Evolutionary conservation across 2,888 invertebrate species (phyloP), one percentile per base, ranked within the genome.

Genomic region (Syritta pipiens): DNA sequence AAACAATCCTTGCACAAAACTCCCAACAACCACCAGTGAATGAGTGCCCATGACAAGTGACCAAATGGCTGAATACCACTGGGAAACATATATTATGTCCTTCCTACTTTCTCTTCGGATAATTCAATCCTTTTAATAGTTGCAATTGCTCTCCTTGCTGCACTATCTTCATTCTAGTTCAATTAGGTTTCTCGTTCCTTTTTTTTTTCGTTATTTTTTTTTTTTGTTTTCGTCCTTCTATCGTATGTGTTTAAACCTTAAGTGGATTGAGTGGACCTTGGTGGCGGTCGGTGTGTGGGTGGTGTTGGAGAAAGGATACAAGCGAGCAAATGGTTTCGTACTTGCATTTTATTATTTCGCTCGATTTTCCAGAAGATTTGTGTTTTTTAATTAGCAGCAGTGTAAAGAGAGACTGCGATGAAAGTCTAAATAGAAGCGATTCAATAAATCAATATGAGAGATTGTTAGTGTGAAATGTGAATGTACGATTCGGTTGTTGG

Each of bases 121-220:
- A 79, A 79, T 79, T 79, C 79, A 79, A 79, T 79, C 79, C 79
- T 67, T 72, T 79, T 79, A 79, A 79, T 79, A 67, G 72, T 79
- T 79, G 44, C 79, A 79, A 68, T 79, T 74, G 79, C 79, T 74
- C 74, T 79, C 67, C 46, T 35, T 26, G 55, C 74, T 79, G 42
- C 44, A 67, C 67, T 79, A 72, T 79, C 72, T 79, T 74, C 74
- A 79, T 79, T 67, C 79, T 62, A 67, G 79, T 79, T 79, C 79
- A 79, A 79, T 79, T 79, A 79, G 74, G 72, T 65, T 59, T 67
- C 22, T 20, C 20, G 24, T 55, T 19, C 12, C 4, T 14, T 32
- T 28, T 14, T 37, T 10, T 40, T 19, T 44, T 7, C n/a, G n/a
- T n/a, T n/a, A n/a, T n/a, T n/a, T 26, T 17, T 10, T 20, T 20